phyloP scores from a whole-genome alignment of 2,113 vertebrate species.

The Petaurus breviceps region DNA sequence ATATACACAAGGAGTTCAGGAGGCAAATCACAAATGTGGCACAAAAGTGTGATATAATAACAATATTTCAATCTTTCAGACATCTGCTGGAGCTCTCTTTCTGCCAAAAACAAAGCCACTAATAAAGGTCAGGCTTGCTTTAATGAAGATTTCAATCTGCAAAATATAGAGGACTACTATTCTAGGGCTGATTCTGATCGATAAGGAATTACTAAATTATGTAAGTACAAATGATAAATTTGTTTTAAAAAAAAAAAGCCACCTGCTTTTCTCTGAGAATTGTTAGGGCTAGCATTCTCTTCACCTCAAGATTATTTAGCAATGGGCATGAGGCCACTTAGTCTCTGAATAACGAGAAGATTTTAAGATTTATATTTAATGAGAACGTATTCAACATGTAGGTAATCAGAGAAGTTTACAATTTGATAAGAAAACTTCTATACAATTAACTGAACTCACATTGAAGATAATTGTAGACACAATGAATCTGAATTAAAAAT shows the following conservation, averaged over 20 bases:
- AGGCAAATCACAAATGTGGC: not conserved
- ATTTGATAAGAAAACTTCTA: slow-evolving; percentile 65
- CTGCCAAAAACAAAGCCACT: not conserved
- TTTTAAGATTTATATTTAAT: too few species aligned
- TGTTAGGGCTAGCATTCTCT: too few species aligned
- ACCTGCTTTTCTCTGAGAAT: not conserved
- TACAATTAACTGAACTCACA: slow-evolving; percentile 40
- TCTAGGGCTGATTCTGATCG: not conserved
- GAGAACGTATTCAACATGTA: too few species aligned
- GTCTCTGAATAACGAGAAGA: too few species aligned
- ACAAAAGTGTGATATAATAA: not conserved
- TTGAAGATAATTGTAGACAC: not conserved
- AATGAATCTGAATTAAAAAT: slow-evolving; percentile 30
- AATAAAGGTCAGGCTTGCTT: not conserved
- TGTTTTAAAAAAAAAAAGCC: not conserved
- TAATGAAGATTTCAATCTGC: not conserved
- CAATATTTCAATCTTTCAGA: not conserved
- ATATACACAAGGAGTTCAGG: not conserved
- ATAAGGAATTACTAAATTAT: not conserved
- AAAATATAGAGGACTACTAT: not conserved
- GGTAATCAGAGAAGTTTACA: too few species aligned
- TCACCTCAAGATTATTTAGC: too few species aligned
- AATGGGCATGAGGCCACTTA: too few species aligned
- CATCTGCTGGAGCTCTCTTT: not conserved
- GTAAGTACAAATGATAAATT: not conserved